Evolutionary conservation across 1,140 invertebrate genomes (phyloP).

Genomic region (Trachymyrmex cornetzi): DNA sequence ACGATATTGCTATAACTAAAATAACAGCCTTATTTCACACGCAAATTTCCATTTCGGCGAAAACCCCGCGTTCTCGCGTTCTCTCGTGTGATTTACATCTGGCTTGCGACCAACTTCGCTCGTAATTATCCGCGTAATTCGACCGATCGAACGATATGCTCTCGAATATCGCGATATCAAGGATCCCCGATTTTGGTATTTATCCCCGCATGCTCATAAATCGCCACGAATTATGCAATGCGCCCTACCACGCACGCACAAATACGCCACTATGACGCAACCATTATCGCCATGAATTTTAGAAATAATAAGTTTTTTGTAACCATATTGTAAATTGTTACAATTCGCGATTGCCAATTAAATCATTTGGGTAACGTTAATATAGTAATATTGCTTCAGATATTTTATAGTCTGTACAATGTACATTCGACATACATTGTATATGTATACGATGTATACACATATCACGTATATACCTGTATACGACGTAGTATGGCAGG

Average conservation of each 20-base stretch:
- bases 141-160: slow-evolving; percentile 58
- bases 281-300: slow-evolving; percentile 62
- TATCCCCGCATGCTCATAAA: slow-evolving; percentile 70
- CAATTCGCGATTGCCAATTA: slow-evolving; percentile 53
- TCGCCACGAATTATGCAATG: slow-evolving; percentile 62
- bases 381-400: background rate
- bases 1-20: slow-evolving; percentile 53
- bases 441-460: no score
- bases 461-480: no score
- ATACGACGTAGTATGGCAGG: background rate
- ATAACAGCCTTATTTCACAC: slow-evolving; percentile 60
- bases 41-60: slow-evolving; percentile 39
- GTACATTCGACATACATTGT: no score
- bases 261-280: background rate
- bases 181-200: slow-evolving; percentile 70
- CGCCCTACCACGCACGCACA: slow-evolving; percentile 1
- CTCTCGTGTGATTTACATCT: slow-evolving; percentile 49
- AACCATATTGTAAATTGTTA: slow-evolving; percentile 28
- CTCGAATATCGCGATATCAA: slow-evolving; percentile 70
- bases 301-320: slow-evolving; percentile 61
- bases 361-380: slow-evolving; percentile 12
- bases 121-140: slow-evolving; percentile 60
- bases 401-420: no score
- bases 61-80: slow-evolving; percentile 21
- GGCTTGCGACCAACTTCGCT: slow-evolving; percentile 58